Evolutionary conservation across 2,113 vertebrate genomes (phyloP).

Genomic region (Calyptommatus sinebrachiatus): DNA sequence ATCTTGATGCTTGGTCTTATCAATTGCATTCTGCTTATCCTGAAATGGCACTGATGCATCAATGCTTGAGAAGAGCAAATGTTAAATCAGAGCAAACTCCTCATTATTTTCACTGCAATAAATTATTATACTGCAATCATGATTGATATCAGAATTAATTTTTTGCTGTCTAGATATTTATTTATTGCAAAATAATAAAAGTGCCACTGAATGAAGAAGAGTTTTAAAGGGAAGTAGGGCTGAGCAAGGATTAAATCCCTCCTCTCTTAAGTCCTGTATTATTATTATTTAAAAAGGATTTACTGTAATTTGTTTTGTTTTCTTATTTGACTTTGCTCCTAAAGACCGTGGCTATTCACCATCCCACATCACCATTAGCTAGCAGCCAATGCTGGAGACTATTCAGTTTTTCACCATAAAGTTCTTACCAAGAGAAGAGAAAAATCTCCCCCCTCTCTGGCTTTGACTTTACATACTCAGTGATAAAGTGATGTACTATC

Average conservation of each 20-base stretch:
- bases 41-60: not conserved
- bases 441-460: not conserved
- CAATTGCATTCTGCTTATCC: too few relatives aligned
- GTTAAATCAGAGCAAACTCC: not conserved
- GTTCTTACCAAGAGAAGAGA: not conserved
- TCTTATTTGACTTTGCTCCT: not conserved
- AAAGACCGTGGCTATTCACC: not conserved
- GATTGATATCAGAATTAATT: not conserved
- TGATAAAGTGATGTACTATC: too few relatives aligned
- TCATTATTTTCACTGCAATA: not conserved
- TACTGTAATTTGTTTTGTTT: not conserved
- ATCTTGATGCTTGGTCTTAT: not conserved
- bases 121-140: not conserved
- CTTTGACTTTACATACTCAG: not conserved
- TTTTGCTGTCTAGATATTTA: not conserved
- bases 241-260: not conserved
- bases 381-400: not conserved
- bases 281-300: too few relatives aligned
- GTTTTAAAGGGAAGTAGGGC: not conserved
- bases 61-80: too few relatives aligned
- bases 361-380: not conserved
- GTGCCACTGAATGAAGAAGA: not conserved
- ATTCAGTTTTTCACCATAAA: not conserved
- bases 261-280: not conserved
- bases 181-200: not conserved